These are phyloP conservation scores for Jaculus jaculus DNA, from an alignment of 2,113 vertebrate genomes.

Conservation along the genomic window DNA sequence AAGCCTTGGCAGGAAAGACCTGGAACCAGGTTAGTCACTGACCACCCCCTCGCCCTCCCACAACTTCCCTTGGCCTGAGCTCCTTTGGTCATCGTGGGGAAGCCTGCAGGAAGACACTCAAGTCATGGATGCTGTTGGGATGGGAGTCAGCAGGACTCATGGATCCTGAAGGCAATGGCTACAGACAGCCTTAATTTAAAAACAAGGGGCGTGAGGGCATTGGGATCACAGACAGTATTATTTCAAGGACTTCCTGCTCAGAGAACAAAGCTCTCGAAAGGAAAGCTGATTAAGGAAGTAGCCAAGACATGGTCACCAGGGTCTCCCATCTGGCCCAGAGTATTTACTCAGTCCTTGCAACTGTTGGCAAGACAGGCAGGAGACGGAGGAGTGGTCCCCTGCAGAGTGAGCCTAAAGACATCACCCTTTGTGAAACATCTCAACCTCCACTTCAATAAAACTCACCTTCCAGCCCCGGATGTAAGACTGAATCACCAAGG, in stretches of 20 bases:
- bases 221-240: background rate
- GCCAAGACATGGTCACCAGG: conserved; percentile 36
- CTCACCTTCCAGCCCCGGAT: conserved; percentile 98
- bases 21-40: background rate
- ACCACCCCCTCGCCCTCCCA: background rate
- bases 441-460: conserved; percentile 32
- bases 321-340: background rate
- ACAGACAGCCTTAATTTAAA: background rate
- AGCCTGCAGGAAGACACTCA: background rate
- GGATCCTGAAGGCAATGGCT: background rate
- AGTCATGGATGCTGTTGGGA: accelerated
- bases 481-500: conserved; percentile 94
- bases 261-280: conserved; percentile 64
- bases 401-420: background rate
- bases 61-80: background rate
- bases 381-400: background rate
- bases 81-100: accelerated
- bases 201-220: background rate
- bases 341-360: conserved; percentile 50
- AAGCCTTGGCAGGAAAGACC: background rate
- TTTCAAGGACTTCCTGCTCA: conserved; percentile 68
- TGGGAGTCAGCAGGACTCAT: background rate
- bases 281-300: conserved; percentile 50
- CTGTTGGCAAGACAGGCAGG: conserved; percentile 28
- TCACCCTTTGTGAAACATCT: conserved; percentile 37